Evolutionary conservation across 2,797 vertebrate genomes (phyloP).

Genomic region (Cirrhinus molitorella): DNA sequence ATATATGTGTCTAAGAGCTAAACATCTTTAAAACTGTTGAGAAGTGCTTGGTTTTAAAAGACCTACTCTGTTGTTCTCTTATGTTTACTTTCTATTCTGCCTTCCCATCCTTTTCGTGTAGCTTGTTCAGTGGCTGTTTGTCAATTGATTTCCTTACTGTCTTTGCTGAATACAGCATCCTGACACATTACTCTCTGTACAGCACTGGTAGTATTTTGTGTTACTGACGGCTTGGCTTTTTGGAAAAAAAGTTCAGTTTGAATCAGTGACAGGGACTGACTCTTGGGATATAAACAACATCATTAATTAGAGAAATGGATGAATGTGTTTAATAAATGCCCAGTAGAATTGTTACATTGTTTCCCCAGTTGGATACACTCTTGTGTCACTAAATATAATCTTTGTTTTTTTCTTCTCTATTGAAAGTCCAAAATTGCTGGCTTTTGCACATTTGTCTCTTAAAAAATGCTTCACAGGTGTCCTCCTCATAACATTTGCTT

Average conservation of each 20-base stretch:
- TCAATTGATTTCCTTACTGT: background rate
- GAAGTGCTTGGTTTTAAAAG: constrained; percentile 4
- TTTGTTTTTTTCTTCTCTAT: constrained; percentile 23
- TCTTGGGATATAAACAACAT: background rate
- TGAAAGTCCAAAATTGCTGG: constrained; percentile 14
- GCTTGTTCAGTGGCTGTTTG: background rate
- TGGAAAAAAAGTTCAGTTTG: background rate
- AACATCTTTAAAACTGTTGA: background rate
- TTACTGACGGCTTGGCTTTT: background rate
- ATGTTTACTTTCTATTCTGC: background rate
- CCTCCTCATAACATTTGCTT: background rate
- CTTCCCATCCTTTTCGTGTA: background rate
- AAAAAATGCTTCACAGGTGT: background rate
- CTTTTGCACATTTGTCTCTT: background rate
- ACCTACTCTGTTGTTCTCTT: background rate
- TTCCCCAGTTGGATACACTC: constrained; percentile 7
- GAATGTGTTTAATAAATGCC: background rate
- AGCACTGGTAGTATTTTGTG: constrained; percentile 10
- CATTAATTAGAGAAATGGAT: constrained; percentile 15
- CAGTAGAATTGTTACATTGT: constrained; percentile 14
- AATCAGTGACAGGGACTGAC: background rate
- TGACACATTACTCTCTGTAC: background rate
- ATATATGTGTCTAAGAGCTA: too few species aligned
- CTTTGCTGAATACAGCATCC: background rate
- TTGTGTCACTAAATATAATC: background rate